Base-by-base conservation (phyloP, 1,140 invertebrate genomes). In the Maniola jurtina region DNA sequence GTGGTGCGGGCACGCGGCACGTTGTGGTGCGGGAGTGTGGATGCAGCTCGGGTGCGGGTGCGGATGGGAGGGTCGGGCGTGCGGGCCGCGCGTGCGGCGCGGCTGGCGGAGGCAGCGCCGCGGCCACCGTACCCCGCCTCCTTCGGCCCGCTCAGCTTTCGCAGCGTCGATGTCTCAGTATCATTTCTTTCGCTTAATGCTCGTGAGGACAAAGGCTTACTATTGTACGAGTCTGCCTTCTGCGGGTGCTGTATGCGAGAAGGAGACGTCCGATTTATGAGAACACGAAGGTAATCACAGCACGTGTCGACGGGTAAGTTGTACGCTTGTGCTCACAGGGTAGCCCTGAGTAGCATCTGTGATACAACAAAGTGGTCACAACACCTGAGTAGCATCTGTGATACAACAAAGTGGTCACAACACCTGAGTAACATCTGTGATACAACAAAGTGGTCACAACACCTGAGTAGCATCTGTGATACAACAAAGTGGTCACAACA, bases 171-270 rank as follows among this genome's bases (percentile, higher is more conserved):
- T 93, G 90, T 93, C 90, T 77, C 73, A 85, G 63, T 79, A 88
- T 88, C 84, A 82, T 70, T 86, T 88, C 76, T 75, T 78, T 84
- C 76, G 82, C 84, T 80, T 86, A 73, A 86, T 86, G 84, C 82
- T 81, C 75, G 83, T 88, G 86, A 84, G 77, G 78, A 87, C 80
- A 83, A 83, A 88, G 84, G 86, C 86, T 87, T 88, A 86, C 80
- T 85, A 87, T 84, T 85, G 77, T 84, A 84, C 81, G 81, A 84
- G 89, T 91, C 91, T 93, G 91, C 93, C 94, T 95, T 94, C 94
- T 93, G 93, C 94, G 93, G 93, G 92, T 94, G 94, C 94, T 95
- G 94, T 94, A 94, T 92, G 91, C 91, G 94, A 95, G 94, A 94
- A 95, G 94, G 94, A 94, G 93, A 94, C 94, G 92, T 93, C 92